A percentile compares a stretch with the other conserved stretches of the same genome.
Conservation (phyloP, 2,113 vertebrate species). For the Ranitomeya variabilis region DNA sequence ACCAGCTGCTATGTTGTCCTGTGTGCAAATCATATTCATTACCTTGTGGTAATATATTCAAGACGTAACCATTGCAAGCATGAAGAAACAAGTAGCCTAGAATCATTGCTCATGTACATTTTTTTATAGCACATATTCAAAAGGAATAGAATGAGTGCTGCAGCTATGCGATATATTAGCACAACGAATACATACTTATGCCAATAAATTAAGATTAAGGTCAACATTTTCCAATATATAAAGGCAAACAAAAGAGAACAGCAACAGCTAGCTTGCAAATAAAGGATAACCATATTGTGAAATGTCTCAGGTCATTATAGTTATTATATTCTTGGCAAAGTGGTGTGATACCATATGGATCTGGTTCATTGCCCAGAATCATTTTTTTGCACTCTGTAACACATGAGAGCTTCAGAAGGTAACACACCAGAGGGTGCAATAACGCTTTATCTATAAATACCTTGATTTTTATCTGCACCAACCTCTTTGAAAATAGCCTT, state of each 20-base stretch:
- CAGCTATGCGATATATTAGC: no score
- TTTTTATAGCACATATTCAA: no score
- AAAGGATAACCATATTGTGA: no score
- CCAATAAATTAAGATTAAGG: no score
- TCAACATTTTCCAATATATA: no score
- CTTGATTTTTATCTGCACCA: conserved; percentile 17
- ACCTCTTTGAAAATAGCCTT: conserved; percentile 3
- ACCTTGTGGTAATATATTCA: neutral
- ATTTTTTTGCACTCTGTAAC: conserved; percentile 1
- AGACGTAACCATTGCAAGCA: neutral
- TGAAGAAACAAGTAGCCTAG: neutral
- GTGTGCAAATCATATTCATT: conserved; percentile 44
- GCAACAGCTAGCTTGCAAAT: no score
- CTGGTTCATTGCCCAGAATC: neutral
- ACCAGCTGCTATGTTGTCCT: conserved; percentile 51
- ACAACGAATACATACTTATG: no score
- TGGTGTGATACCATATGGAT: no score
- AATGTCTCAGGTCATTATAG: no score
- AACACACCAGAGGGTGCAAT: conserved; percentile 1
- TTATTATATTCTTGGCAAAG: no score
- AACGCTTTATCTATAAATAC: conserved; percentile 22
- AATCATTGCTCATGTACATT: neutral
- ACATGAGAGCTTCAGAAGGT: conserved; percentile 12
- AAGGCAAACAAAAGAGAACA: no score
- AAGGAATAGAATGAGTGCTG: no score